These are phyloP conservation scores for Drosophila sordidula DNA, from an alignment of 2,888 invertebrate genomes.

Conservation along the genomic window DNA sequence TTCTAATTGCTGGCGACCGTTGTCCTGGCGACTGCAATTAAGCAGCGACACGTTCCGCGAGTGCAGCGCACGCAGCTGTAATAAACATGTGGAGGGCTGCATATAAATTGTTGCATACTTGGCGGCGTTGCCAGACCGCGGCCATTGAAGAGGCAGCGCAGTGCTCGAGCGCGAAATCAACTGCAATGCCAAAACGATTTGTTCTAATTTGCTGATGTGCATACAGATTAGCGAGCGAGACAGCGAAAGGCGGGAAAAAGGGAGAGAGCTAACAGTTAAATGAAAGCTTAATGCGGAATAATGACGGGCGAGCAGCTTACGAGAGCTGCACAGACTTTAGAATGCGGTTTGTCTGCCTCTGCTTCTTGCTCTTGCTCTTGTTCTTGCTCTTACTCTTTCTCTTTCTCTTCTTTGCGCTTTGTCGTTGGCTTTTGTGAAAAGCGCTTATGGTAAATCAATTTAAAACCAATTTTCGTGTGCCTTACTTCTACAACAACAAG, in stretches of 20 bases:
- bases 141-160: slow-evolving; percentile 38
- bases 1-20: slow-evolving; percentile 66
- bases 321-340: slow-evolving; percentile 13
- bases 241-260: neutral
- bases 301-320: slow-evolving; percentile 11
- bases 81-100: slow-evolving; percentile 63
- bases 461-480: slow-evolving; percentile 76
- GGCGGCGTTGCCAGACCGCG: slow-evolving; percentile 4
- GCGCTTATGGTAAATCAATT: slow-evolving; percentile 78
- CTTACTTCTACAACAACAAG: slow-evolving; percentile 37
- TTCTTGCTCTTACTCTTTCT: too few species aligned
- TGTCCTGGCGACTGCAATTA: slow-evolving; percentile 62
- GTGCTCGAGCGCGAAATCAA: slow-evolving; percentile 64
- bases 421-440: slow-evolving; percentile 29
- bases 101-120: slow-evolving; percentile 66
- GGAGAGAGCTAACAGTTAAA: slow-evolving; percentile 24
- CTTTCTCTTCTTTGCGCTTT: slow-evolving; percentile 18
- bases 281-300: slow-evolving; percentile 18
- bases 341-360: slow-evolving; percentile 17
- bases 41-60: slow-evolving; percentile 65
- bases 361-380: neutral
- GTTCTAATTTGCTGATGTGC: slow-evolving; percentile 72
- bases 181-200: slow-evolving; percentile 66
- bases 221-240: slow-evolving; percentile 61
- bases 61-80: slow-evolving; percentile 55